Evolutionary conservation across 2,888 invertebrate genomes (phyloP).

Genomic region (Tromatobia lineatoria): DNA sequence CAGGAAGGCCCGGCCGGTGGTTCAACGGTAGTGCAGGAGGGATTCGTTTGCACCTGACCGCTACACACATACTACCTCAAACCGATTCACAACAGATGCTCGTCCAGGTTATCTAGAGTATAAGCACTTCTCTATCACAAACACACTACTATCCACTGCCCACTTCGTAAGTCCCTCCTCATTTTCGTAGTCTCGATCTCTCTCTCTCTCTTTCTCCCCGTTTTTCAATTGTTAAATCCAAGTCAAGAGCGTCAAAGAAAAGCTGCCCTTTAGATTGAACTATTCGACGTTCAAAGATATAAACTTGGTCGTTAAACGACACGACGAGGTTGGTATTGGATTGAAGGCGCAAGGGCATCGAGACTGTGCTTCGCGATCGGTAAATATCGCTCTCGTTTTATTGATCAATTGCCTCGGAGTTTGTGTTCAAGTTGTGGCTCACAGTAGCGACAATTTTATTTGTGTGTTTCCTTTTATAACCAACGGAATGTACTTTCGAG

Average conservation of each 20-base stretch:
- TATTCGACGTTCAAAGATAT: slow-evolving; percentile 62
- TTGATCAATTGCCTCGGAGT: slow-evolving; percentile 6
- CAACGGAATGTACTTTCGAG: slow-evolving; percentile 46
- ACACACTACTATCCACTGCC: slow-evolving; percentile 81
- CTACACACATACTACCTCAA: slow-evolving; percentile 76
- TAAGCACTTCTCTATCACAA: slow-evolving; percentile 75
- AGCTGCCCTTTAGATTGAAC: slow-evolving; percentile 71
- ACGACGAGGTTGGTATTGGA: slow-evolving; percentile 70
- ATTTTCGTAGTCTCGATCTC: slow-evolving; percentile 28
- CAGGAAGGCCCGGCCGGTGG: slow-evolving; percentile 79
- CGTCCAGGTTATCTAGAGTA: slow-evolving; percentile 81
- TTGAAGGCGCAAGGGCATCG: slow-evolving; percentile 55
- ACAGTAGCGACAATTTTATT: slow-evolving; percentile 1
- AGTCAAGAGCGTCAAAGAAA: slow-evolving; percentile 55
- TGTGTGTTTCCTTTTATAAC: slow-evolving; percentile 41
- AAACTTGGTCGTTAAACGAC: slow-evolving; percentile 56
- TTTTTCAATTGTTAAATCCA: slow-evolving; percentile 46
- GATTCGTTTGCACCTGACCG: slow-evolving; percentile 84
- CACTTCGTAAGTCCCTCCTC: slow-evolving; percentile 80
- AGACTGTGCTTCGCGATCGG: slow-evolving; percentile 3
- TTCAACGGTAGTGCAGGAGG: slow-evolving; percentile 80
- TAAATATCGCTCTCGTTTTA: not conserved
- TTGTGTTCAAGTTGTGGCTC: slow-evolving; percentile 16
- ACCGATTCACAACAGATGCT: slow-evolving; percentile 79
- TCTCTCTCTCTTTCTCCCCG: slow-evolving; percentile 20